Evolutionary conservation across 30 jellyfish, hydroid and myxozoan species (phyloP).

Genomic region (Hydractinia echinata): DNA sequence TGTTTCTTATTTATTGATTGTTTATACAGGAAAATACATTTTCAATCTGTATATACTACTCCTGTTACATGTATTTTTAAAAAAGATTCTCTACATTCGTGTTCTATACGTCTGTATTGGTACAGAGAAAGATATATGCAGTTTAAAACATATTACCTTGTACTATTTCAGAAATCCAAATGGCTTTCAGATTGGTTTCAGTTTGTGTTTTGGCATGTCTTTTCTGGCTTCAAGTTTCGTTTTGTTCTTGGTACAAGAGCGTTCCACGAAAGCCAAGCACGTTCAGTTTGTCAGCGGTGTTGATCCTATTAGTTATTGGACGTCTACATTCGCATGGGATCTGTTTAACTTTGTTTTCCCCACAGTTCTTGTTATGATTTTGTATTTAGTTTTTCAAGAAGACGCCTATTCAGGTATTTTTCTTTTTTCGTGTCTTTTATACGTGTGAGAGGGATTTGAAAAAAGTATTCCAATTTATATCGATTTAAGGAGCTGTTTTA

Average conservation of each 20-base stretch:
- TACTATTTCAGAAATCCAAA: constrained; percentile 45
- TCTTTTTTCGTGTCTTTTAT: no score
- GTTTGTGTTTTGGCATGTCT: constrained; percentile 76
- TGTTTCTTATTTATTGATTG: no score
- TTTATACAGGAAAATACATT: no score
- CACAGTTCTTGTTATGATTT: constrained; percentile 42
- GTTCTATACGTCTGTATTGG: no score
- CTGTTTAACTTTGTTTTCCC: constrained; percentile 60
- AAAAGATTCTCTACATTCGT: no score
- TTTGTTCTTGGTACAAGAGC: constrained; percentile 81
- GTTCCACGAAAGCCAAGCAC: constrained; percentile 79
- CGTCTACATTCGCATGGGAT: constrained; percentile 77
- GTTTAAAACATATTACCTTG: not conserved
- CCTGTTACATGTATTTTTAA: not conserved
- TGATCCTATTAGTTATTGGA: constrained; percentile 84
- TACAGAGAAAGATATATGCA: no score
- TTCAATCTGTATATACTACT: not conserved
- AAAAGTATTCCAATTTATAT: no score
- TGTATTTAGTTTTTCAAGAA: constrained; percentile 60
- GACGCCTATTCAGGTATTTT: constrained; percentile 81
- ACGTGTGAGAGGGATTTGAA: no score
- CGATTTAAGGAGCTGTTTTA: no score
- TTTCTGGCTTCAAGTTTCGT: constrained; percentile 92
- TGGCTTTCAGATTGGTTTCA: constrained; percentile 81
- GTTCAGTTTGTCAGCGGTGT: constrained; percentile 95